Base-by-base conservation (phyloP, 1,140 invertebrate species). In the Sesamia nonagrioides region DNA sequence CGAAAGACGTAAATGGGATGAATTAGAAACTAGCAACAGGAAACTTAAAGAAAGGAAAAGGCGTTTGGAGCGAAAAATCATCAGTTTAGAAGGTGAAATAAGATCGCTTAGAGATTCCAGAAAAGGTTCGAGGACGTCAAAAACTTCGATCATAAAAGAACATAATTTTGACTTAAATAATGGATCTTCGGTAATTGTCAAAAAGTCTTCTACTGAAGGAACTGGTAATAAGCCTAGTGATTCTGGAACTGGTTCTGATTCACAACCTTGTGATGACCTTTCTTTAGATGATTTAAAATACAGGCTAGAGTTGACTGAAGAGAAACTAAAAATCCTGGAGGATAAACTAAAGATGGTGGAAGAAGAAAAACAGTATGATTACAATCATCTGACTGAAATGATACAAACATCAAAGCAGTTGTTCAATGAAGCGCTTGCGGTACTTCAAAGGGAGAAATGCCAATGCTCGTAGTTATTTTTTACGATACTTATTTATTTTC, bases 261-360 rank as follows among this genome's bases (percentile, higher is more conserved):
- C 87, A 8, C 85, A 85, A n/a, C 27, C 27, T 27, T 52, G 52
- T n/a, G 86, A 86, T 35, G 84, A 92, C 52, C 76, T 92, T 6
- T 90, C 92, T 42, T 93, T 89, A 88, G 93, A 95, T 6, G 93
- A 93, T 66, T 78, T 95, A 13, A 94, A 91, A 81, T 94, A 79
- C 80, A 95, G 91, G 82, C 78, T 95, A 63, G 91, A 93, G 83
- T 81, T 95, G 71, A 80, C 91, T 7, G 91, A 94, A 60, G 93
- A 95, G 83, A 95, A 91, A 82, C 79, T 94, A 27, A 95, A 95
- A 86, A 94, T 95, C 17, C 90, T 94, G 88, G 92, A 94, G 79
- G 93, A 95, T 72, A 94, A 90, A 84, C 80, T 95, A 18, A 95
- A 88, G 85, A 95, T 95, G 92, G 86, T 94, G 11, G 92, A 93